These are phyloP conservation scores for Idaea aversata DNA, from an alignment of 2,888 invertebrate genomes.

Conservation along the genomic window DNA sequence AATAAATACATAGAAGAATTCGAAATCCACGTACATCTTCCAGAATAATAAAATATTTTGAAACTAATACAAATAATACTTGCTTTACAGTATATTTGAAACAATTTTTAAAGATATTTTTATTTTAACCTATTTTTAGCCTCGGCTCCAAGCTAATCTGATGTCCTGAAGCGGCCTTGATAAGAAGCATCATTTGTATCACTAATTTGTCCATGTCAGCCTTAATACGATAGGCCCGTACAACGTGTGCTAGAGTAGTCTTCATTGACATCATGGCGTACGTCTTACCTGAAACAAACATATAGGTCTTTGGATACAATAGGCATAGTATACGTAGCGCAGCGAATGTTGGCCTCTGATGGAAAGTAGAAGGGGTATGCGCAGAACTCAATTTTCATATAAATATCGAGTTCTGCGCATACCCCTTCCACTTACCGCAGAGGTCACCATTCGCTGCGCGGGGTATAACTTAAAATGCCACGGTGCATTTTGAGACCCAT, in stretches of 20 bases:
- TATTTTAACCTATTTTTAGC: background rate
- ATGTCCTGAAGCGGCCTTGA: constrained; percentile 31
- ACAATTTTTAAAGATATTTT: no score
- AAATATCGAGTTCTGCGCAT: no score
- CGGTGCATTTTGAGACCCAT: no score
- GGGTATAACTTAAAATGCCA: background rate
- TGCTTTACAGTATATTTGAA: background rate
- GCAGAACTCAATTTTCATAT: no score
- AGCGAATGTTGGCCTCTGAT: no score
- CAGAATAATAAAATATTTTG: no score
- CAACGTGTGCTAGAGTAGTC: constrained; percentile 20
- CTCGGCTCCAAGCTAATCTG: constrained; percentile 25
- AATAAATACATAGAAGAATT: no score
- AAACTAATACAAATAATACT: background rate
- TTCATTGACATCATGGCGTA: constrained; percentile 30
- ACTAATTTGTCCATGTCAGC: constrained; percentile 19
- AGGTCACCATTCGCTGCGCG: no score
- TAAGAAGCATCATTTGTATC: constrained; percentile 27
- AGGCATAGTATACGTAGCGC: no score
- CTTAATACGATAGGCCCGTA: constrained; percentile 20
- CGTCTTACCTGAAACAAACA: constrained; percentile 2
- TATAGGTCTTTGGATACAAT: background rate
- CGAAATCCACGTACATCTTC: no score
- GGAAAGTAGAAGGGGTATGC: no score
- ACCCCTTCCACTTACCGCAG: no score